Percentiles rank a stretch among this genome's conserved stretches.
Evolutionary conservation across 2,797 vertebrate genomes (phyloP).

Genomic region (Ctenochaetus hawaiiensis): DNA sequence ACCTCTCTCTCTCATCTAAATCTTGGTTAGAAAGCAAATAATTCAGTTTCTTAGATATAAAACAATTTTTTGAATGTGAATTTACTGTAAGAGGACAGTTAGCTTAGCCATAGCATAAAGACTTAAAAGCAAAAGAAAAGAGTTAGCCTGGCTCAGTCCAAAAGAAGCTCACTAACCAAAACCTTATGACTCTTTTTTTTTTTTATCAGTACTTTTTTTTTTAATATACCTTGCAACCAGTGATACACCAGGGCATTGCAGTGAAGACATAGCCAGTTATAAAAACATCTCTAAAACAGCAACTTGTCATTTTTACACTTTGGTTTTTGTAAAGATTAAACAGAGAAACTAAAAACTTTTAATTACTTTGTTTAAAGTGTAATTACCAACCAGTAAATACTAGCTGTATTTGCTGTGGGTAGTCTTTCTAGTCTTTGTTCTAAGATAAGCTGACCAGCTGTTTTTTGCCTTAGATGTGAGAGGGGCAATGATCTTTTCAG

Average conservation of each 20-base stretch:
- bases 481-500: slow-evolving; percentile 3
- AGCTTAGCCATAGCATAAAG: not conserved
- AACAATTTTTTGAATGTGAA: not conserved
- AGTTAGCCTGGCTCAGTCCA: not conserved
- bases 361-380: not conserved
- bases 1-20: not conserved
- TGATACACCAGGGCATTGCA: not conserved
- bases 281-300: not conserved
- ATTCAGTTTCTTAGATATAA: not conserved
- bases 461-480: not conserved
- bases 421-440: not conserved
- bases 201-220: no score
- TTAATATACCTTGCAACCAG: not conserved
- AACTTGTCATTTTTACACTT: no score
- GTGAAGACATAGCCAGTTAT: not conserved
- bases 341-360: not conserved
- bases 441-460: not conserved
- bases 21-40: not conserved
- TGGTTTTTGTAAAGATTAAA: not conserved
- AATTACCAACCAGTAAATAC: not conserved
- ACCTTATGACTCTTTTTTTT: no score
- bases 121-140: not conserved
- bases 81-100: not conserved
- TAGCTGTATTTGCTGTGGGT: not conserved
- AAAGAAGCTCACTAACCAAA: not conserved